phyloP scores from a whole-genome alignment of 53 echinoderm and acorn worm species.

The Arbacia lixula region DNA sequence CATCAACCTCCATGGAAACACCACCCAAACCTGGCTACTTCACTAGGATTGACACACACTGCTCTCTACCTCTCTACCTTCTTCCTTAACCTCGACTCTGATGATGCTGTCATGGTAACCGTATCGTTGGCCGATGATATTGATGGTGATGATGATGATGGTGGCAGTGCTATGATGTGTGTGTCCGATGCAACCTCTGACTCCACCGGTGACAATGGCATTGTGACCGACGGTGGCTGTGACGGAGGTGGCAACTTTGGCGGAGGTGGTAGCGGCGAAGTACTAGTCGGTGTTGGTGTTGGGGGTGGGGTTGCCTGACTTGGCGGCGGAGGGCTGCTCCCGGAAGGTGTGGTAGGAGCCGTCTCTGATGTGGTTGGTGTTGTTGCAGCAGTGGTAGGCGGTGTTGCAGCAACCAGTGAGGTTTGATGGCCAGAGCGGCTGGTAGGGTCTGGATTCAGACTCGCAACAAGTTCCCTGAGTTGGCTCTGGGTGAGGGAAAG shows the following conservation, averaged over 20 bases:
- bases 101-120: neutral
- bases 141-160: neutral
- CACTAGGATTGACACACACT: no score
- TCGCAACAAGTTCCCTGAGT: conserved; percentile 49
- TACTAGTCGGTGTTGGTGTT: neutral
- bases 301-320: neutral
- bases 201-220: neutral
- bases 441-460: neutral
- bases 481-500: no score
- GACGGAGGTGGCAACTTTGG: neutral
- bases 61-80: conserved; percentile 31
- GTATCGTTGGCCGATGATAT: neutral
- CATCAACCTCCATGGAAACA: no score
- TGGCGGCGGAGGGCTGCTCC: neutral
- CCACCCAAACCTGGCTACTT: no score
- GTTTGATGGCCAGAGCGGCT: neutral
- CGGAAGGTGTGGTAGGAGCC: neutral
- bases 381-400: no score
- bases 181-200: neutral
- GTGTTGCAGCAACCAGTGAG: conserved; percentile 8
- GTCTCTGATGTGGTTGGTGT: neutral
- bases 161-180: no score
- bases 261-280: neutral
- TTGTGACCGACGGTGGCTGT: neutral
- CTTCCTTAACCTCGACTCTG: conserved; percentile 45